Evolutionary conservation across 2,797 vertebrate species (phyloP).

Genomic region (Sebastes taczanowskii): DNA sequence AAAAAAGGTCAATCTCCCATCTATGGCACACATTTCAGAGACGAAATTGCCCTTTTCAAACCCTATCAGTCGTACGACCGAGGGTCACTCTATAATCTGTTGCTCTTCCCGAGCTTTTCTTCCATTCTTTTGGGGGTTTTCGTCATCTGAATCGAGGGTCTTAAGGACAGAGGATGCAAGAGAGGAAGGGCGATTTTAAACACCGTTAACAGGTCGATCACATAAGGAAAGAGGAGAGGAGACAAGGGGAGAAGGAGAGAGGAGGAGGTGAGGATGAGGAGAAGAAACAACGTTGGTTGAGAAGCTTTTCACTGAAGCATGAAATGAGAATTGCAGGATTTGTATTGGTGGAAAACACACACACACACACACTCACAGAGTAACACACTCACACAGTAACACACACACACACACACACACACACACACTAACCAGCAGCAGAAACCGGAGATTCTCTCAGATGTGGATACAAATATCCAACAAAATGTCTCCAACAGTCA

Average conservation of each 20-base stretch:
- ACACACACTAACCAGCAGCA: not conserved
- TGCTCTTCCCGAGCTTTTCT: not conserved
- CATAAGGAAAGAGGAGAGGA: not conserved
- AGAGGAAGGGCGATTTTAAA: not conserved
- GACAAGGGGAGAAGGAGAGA: not conserved
- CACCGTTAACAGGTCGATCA: not conserved
- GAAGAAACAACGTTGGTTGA: not conserved
- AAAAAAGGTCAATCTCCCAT: not conserved
- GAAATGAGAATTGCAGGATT: slow-evolving; percentile 54
- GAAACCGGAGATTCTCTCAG: not conserved
- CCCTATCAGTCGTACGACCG: not conserved
- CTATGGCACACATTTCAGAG: not conserved
- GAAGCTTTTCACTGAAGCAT: slow-evolving; percentile 44
- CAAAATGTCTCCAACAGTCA: not conserved
- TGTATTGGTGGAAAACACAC: slow-evolving; percentile 10
- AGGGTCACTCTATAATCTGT: not conserved
- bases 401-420: not conserved
- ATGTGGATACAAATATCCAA: not conserved
- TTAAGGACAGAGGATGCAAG: not conserved
- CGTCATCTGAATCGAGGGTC: not conserved
- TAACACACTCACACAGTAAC: too few species aligned
- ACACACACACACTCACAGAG: not conserved
- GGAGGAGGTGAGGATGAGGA: not conserved
- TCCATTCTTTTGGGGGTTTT: not conserved
- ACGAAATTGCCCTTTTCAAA: not conserved